A percentile compares a stretch with the other conserved stretches of the same genome.
Conservation (phyloP, 2,797 vertebrate genomes). For the Mycteria americana region DNA sequence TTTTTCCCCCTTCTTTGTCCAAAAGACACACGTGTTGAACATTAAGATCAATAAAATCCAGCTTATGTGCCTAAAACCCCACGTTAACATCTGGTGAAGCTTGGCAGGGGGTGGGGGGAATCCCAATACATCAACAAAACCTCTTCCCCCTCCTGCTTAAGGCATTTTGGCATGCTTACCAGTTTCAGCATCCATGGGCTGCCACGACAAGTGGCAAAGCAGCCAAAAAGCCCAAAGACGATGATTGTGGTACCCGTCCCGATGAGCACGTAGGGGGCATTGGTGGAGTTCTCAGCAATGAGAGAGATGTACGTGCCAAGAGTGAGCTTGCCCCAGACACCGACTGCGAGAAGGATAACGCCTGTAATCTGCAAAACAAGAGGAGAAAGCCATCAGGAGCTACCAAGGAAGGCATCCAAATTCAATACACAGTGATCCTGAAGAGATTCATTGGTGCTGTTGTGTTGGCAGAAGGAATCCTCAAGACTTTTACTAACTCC, state of each 20-base stretch:
- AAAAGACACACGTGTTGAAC: neutral
- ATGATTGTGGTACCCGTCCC: slow-evolving; percentile 96
- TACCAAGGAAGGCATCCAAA: neutral
- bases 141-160: neutral
- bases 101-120: neutral
- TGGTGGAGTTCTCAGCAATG: slow-evolving; percentile 98
- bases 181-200: slow-evolving; percentile 99
- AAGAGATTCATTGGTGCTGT: neutral
- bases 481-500: neutral
- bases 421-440: neutral
- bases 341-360: slow-evolving; percentile 93
- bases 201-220: slow-evolving; percentile 97
- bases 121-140: neutral
- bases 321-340: slow-evolving; percentile 97
- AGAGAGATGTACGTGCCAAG: slow-evolving; percentile 96
- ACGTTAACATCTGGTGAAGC: neutral
- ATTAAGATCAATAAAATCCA: neutral
- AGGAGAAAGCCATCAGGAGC: neutral
- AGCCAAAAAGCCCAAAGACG: slow-evolving; percentile 97
- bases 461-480: neutral
- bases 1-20: neutral
- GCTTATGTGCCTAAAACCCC: neutral
- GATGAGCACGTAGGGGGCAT: slow-evolving; percentile 96
- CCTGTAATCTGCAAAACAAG: slow-evolving; percentile 88
- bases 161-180: slow-evolving; percentile 76